These are phyloP conservation scores for Chitala chitala DNA, from an alignment of 2,113 vertebrate genomes.

Conservation along the genomic window DNA sequence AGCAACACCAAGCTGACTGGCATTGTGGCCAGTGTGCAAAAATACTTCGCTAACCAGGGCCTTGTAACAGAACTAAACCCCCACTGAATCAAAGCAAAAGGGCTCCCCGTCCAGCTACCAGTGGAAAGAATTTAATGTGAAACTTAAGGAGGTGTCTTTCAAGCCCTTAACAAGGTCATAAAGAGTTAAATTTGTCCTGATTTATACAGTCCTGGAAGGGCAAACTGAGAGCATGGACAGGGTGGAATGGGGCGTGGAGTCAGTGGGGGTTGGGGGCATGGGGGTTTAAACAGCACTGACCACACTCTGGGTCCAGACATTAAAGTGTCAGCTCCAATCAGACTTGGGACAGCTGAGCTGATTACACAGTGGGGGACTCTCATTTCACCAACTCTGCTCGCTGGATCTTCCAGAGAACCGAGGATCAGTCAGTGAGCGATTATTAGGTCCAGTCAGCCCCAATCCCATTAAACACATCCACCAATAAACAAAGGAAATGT, in stretches of 20 bases:
- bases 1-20: slow-evolving; percentile 35
- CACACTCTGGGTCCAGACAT: slow-evolving; percentile 69
- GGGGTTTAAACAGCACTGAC: slow-evolving; percentile 63
- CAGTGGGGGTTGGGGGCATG: slow-evolving; percentile 54
- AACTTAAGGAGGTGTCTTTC: slow-evolving; percentile 53
- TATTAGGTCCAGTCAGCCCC: slow-evolving; percentile 69
- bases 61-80: slow-evolving; percentile 45
- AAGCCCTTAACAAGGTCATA: slow-evolving; percentile 61
- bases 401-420: slow-evolving; percentile 56
- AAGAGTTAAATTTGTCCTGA: slow-evolving; percentile 75
- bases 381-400: slow-evolving; percentile 57
- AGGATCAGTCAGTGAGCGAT: slow-evolving; percentile 54
- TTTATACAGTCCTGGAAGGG: slow-evolving; percentile 66
- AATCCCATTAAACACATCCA: slow-evolving; percentile 75
- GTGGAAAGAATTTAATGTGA: slow-evolving; percentile 51
- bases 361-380: slow-evolving; percentile 62
- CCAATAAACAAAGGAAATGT: slow-evolving; percentile 74
- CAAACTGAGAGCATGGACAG: slow-evolving; percentile 65
- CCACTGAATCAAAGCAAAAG: slow-evolving; percentile 34
- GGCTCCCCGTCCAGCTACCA: slow-evolving; percentile 29
- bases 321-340: slow-evolving; percentile 77
- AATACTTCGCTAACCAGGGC: slow-evolving; percentile 39
- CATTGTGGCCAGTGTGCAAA: slow-evolving; percentile 32
- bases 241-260: slow-evolving; percentile 26
- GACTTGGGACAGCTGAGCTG: slow-evolving; percentile 63